Evolutionary conservation across 2,797 vertebrate species (phyloP), one percentile per base, ranked within the genome.

Genomic region (Aulostomus chinensis): DNA sequence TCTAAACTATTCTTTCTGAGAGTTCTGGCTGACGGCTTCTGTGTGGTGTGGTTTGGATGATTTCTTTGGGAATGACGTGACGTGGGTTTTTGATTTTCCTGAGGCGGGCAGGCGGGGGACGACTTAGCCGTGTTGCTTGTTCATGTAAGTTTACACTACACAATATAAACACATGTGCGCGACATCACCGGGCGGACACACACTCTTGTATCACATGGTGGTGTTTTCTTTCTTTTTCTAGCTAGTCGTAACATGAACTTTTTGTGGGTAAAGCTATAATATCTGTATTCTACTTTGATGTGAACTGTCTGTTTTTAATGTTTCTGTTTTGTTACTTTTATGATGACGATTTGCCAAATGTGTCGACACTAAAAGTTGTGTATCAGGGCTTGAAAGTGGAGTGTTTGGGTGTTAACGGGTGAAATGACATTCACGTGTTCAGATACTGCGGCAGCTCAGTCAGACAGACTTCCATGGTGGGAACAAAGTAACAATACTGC

Each of bases 121-220:
- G 22, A 24, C 22, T 24, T n/a, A 88, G 88, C 90, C 81, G 80
- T 62, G 81, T 86, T 91, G 91, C 94, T 91, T 89, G 91, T 94
- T 94, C 37, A 59, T 75, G 62, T 78, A 57, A 60, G 63, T 76
- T 78, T 67, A 73, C 74, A 61, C 57, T 36, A 46, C 14, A 54
- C 9, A 64, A 47, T 34, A 34, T 18, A 15, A 43, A 42, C 17
- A 41, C 34, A 41, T 43, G 57, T 26, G 46, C 21, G n/a, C n/a
- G n/a, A n/a, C n/a, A n/a, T n/a, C n/a, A n/a, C n/a, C n/a, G n/a
- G n/a, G n/a, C n/a, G n/a, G n/a, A 4, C 22, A 9, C 43, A 54
- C 36, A 60, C 24, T 48, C 43, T 73, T 64, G 68, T 84, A 76
- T 64, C 78, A 85, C 78, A 80, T 77, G 80, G 85, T 88, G 83